Percentiles rank a stretch among this genome's conserved stretches.
phyloP scores from a whole-genome alignment of 2,888 invertebrate species.

The Hedychridium roseum region DNA sequence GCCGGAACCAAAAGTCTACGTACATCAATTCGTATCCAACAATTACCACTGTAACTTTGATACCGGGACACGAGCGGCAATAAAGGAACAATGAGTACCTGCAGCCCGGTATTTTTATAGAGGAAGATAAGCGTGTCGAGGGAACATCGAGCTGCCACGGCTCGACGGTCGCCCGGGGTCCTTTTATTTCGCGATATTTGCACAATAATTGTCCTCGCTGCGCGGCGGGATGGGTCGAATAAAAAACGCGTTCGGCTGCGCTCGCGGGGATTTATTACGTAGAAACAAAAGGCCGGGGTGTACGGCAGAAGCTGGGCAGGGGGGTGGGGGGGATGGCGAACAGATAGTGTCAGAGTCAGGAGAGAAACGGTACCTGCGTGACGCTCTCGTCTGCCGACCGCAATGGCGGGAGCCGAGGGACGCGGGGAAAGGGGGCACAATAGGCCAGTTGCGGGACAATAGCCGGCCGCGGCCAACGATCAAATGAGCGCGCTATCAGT shows the following conservation, averaged over 20 bases:
- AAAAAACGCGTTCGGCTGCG: constrained; percentile 14
- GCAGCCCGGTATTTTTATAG: no score
- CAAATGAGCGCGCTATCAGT: constrained; percentile 61
- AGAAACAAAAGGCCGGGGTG: constrained; percentile 27
- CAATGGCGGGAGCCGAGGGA: constrained; percentile 16
- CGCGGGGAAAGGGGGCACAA: constrained; percentile 40
- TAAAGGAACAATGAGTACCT: no score
- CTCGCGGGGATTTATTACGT: constrained; percentile 33
- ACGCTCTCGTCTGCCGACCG: constrained; percentile 19
- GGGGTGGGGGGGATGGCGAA: constrained; percentile 8
- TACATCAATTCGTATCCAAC: no score
- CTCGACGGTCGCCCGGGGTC: constrained; percentile 15
- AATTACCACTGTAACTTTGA: no score
- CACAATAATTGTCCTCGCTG: constrained; percentile 36
- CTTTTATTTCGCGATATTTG: constrained; percentile 33
- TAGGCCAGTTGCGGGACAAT: constrained; percentile 57
- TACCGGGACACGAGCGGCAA: no score
- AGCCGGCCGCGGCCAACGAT: constrained; percentile 62
- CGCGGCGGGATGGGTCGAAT: constrained; percentile 1
- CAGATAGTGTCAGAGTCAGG: constrained; percentile 55
- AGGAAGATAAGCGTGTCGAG: no score
- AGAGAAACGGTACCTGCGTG: no score
- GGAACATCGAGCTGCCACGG: no score
- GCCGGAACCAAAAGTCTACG: no score
- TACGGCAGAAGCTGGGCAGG: constrained; percentile 7